Base-by-base conservation (phyloP, 2,888 invertebrate genomes). In the Athalia circularis region DNA sequence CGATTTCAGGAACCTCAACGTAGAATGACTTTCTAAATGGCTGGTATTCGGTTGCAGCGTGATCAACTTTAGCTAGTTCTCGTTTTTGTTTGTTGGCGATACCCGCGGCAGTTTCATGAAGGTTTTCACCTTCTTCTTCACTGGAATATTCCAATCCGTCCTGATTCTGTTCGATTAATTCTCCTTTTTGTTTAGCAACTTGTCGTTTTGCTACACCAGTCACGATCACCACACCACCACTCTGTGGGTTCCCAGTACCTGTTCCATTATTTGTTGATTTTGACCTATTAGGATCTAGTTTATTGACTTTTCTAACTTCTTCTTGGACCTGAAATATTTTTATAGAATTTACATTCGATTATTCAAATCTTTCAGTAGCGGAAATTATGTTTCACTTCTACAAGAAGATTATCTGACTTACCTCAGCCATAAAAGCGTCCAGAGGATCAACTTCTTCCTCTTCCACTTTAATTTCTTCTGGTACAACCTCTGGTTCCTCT, bases 151-250 rank as follows among this genome's bases (percentile, higher is more conserved):
- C 99, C 80, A 99, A 91, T 0, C 97, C 98, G 89, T 99, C 99
- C 90, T 98, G 98, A 91, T 99, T 99, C 89, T 98, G 99, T 90
- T 99, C 99, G 87, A 99, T 98, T n/a, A 99, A 92, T 91, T 99
- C 99, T 77, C 99, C 99, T 88, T 99, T 98, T 84, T 96, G 94
- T 84, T 95, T 95, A 47, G 93, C 92, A 52, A 93, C 92, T 81
- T 94, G 94, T 86, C 96, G 95, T 89, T 97, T 97, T 0, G 96
- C 96, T 5, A 96, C 94, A 5, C 97, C 97, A 0, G 96, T 95
- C 3, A 97, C 93, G 78, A 97, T 96, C 2, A 97, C 95, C 1
- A 97, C 93, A 13, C 95, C 94, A 78, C 90, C 87, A 52, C 86
- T 86, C 79, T 88, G 87, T 52, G 83, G 80, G 8, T 84, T 80